Conservation (phyloP, 2,113 vertebrate genomes). For the Capreolus pygargus region DNA sequence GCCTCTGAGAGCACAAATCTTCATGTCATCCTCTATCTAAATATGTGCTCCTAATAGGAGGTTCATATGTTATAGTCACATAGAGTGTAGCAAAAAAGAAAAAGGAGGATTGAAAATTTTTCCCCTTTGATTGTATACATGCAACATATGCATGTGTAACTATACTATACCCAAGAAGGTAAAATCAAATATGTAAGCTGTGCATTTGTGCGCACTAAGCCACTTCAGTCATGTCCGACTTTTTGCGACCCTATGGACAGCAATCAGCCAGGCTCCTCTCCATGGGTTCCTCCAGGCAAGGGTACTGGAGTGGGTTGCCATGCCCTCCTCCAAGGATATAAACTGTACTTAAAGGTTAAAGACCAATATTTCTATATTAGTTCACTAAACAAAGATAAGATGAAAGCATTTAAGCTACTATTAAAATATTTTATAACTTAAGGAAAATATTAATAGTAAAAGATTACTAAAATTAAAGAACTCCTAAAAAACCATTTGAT, state of each 20-base stretch:
- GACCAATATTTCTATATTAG: neutral
- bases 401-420: neutral
- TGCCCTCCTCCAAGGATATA: neutral
- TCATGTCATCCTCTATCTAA: neutral
- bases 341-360: neutral
- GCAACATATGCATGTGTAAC: neutral
- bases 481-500: neutral
- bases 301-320: neutral
- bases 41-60: neutral
- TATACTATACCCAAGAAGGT: neutral
- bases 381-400: neutral
- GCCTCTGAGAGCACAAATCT: neutral
- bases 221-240: rapidly evolving
- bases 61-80: neutral
- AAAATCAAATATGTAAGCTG: neutral
- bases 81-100: neutral
- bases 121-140: neutral
- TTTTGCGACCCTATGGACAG: neutral
- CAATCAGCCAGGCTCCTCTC: neutral
- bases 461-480: neutral
- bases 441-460: neutral
- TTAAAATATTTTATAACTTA: neutral
- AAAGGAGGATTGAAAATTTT: neutral
- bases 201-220: neutral
- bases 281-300: neutral